Base-by-base conservation (phyloP, 2,888 invertebrate species). In the Drosophila kambysellisi region DNA sequence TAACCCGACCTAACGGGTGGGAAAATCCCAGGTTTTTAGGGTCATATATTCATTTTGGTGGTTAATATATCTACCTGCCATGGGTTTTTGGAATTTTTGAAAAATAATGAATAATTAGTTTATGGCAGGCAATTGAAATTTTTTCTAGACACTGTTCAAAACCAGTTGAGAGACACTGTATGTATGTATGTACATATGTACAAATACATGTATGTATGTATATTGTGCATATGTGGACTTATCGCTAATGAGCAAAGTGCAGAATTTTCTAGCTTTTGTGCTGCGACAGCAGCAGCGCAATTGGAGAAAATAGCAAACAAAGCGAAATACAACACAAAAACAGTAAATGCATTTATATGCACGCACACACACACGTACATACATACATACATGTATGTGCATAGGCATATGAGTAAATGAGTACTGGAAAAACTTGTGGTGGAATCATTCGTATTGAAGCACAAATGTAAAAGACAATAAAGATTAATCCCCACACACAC, bases 211-310 rank as follows among this genome's bases (percentile, higher is more conserved):
- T 17, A 15, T 37, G 7, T 17, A 15, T 37, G 17, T 17, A 37
- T 15, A 37, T 46, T 41, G 52, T 74, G 61, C 67, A 30, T 62
- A 32, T 53, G 62, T 54, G 37, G 6, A 61, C 37, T 76, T 76
- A 73, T 79, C 77, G 48, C 37, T 60, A 30, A 58, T 32, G 81
- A 56, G 60, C 81, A 79, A 81, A 81, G 81, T 76, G 69, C 81
- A 73, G 20, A 64, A 67, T 41, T 51, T 48, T 20, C 11, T 41
- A 46, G 39, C 20, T 66, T 65, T 63, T 35, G 8, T 46, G 68
- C 50, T 46, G 20, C 33, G 39, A 39, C 29, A 29, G 54, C 32
- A 20, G 37, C 33, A 52, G 25, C 64, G 72, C 54, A 64, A 58
- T 72, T 71, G 37, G 29, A 53, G 35, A 53, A 30, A 37, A 39